phyloP scores from a whole-genome alignment of 2,113 vertebrate genomes.

The Galemys pyrenaicus region DNA sequence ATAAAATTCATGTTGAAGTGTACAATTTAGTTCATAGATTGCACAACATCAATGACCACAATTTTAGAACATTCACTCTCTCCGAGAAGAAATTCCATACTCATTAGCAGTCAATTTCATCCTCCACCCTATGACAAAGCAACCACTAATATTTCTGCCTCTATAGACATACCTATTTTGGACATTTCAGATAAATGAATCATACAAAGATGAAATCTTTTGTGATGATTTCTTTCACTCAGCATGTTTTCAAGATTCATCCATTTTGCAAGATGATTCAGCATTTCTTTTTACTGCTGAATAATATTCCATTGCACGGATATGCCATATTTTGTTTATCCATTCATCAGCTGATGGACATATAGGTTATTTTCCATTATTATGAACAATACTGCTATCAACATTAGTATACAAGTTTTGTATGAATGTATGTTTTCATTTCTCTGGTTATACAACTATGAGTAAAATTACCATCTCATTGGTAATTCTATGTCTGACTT shows the following conservation, averaged over 20 bases:
- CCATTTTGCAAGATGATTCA: not conserved
- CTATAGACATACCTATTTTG: not conserved
- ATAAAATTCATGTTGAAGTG: not conserved
- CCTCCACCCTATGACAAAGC: not conserved
- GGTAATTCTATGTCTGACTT: not conserved
- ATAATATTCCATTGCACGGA: not conserved
- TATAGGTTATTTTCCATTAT: not conserved
- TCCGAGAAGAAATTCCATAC: not conserved
- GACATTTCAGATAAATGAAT: not conserved
- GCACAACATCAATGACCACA: not conserved
- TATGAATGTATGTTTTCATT: not conserved
- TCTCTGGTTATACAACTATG: not conserved
- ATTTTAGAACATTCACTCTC: not conserved
- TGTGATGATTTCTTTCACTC: not conserved
- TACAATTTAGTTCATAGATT: not conserved
- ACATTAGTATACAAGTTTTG: not conserved
- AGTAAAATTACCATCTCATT: not conserved
- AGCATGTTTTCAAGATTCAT: conserved; percentile 5
- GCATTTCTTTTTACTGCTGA: conserved; percentile 1
- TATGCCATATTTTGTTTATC: not conserved
- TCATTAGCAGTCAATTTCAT: not conserved
- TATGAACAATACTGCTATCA: not conserved
- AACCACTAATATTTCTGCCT: not conserved
- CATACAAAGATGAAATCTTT: not conserved
- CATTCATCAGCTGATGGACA: not conserved